These are phyloP conservation scores for Meriones psammophilus DNA, from an alignment of 2,797 vertebrate species.

Conservation along the genomic window DNA sequence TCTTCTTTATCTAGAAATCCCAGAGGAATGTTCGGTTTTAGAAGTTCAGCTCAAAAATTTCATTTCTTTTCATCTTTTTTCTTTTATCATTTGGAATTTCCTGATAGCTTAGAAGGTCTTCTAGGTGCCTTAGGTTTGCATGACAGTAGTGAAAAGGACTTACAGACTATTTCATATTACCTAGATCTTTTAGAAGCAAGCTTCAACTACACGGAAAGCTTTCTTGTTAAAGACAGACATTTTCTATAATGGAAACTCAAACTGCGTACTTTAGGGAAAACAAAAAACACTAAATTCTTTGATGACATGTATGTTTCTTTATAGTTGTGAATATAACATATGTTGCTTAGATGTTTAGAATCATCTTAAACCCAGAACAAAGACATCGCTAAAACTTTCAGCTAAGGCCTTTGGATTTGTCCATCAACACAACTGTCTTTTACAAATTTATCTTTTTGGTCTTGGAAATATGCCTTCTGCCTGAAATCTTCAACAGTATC, in stretches of 20 bases:
- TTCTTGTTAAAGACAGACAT: conserved; percentile 73
- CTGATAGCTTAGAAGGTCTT: conserved; percentile 93
- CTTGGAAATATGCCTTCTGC: neutral
- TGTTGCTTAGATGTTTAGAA: neutral
- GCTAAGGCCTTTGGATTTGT: neutral
- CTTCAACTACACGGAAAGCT: conserved; percentile 76
- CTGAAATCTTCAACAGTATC: neutral
- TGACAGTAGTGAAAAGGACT: conserved; percentile 76
- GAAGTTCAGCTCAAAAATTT: conserved; percentile 94
- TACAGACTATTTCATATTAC: conserved; percentile 76
- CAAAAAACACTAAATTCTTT: conserved; percentile 15
- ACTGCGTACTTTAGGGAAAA: conserved; percentile 74
- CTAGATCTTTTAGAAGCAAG: conserved; percentile 77
- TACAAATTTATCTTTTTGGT: neutral
- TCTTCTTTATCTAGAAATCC: conserved; percentile 94
- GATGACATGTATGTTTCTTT: neutral
- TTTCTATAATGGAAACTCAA: conserved; percentile 59
- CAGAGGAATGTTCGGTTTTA: conserved; percentile 94
- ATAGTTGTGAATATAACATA: neutral
- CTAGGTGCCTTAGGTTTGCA: conserved; percentile 77
- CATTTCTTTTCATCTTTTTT: conserved; percentile 92
- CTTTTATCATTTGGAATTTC: conserved; percentile 92
- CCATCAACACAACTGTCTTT: neutral
- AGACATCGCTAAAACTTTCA: neutral
- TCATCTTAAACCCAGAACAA: neutral